phyloP scores from a whole-genome alignment of 37 sponge, comb jelly and placozoan species.

The Agelas oroides region DNA sequence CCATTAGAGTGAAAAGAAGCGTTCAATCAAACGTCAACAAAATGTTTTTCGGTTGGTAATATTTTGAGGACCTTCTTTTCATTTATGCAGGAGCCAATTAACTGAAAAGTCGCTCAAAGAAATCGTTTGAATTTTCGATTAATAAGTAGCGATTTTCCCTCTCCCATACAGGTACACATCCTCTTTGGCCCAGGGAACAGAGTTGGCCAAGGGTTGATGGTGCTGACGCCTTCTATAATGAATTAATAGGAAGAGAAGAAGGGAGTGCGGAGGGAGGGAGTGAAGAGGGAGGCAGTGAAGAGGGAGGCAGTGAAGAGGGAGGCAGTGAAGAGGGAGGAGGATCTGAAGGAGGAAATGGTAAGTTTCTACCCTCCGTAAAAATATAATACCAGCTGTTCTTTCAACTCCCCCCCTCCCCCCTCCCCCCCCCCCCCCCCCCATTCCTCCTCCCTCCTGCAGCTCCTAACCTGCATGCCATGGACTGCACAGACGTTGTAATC shows the following conservation, averaged over 20 bases:
- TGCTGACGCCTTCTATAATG: background rate
- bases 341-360: constrained; percentile 41
- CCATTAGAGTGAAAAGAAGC: too few relatives aligned
- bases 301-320: constrained; percentile 34
- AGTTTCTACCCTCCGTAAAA: too few relatives aligned
- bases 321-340: constrained; percentile 43
- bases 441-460: background rate
- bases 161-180: constrained; percentile 17
- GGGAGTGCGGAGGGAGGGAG: constrained; percentile 36
- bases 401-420: background rate
- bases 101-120: too few relatives aligned
- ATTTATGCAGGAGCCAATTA: too few relatives aligned
- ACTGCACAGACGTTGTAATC: constrained; percentile 81
- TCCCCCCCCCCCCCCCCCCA: background rate
- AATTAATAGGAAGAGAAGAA: background rate
- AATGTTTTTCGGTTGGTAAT: too few relatives aligned
- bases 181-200: constrained; percentile 28
- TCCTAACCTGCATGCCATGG: constrained; percentile 68
- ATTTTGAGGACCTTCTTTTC: too few relatives aligned
- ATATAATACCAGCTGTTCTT: background rate
- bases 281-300: constrained; percentile 32
- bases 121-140: too few relatives aligned
- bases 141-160: too few relatives aligned
- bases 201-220: constrained; percentile 4
- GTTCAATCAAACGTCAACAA: too few relatives aligned